Evolutionary conservation across 2,797 vertebrate species (phyloP), one percentile per base, ranked within the genome.

Genomic region (Cossypha niveicapilla): DNA sequence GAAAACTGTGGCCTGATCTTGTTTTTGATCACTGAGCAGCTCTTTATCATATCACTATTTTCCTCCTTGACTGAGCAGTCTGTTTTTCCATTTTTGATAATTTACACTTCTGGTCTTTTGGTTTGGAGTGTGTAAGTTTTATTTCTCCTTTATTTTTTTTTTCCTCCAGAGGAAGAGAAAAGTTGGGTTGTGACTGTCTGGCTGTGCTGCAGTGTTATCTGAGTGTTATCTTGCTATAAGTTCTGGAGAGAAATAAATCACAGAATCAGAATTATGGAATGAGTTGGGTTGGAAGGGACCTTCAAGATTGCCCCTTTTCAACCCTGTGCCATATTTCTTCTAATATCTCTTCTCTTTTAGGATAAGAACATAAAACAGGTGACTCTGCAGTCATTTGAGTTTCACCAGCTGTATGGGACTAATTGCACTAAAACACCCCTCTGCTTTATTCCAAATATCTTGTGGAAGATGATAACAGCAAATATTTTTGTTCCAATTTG

Each of bases 361-460:
- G 28, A 14, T 2, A 5, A 41, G 35, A 41, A 39, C 11, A 12
- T 39, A 60, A 60, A 48, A 24, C 56, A 78, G 18, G 13, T 56
- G 27, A 35, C 39, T 79, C 39, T 83, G 35, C 27, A 21, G 18
- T 30, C 50, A 23, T n/a, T 42, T 17, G 22, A 21, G 18, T 68
- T 73, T 84, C 17, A 74, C 47, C 72, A 73, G n/a, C 25, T 72
- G 5, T 34, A 9, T 30, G n/a, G 28, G n/a, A 73, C 32, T 67
- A 51, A 35, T 35, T 72, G 19, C 58, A 25, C 51, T 63, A 47
- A 27, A 74, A 51, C 47, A 50, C 35, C 17, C 17, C 35, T 56
- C 39, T 53, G 16, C 48, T 86, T 86, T 86, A 50, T 75, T 83
- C 61, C 41, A 84, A 37, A 65, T 7, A 11, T n/a, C 83, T 56